A percentile compares a stretch with the other conserved stretches of the same genome.
Conservation (phyloP, 2,113 vertebrate genomes). For the Oenanthe melanoleuca region DNA sequence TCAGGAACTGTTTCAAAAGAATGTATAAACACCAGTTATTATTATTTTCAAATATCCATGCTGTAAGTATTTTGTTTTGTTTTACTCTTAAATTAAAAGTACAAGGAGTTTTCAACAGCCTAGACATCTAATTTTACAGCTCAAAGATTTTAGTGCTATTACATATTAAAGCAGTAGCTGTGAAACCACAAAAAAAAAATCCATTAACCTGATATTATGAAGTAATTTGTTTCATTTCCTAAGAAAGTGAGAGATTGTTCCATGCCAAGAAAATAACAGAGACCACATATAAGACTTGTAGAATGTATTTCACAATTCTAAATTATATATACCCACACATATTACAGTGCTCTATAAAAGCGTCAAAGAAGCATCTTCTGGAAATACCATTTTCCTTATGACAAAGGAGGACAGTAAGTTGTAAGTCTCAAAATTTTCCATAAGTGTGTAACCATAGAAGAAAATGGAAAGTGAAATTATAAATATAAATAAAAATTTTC, state of each 20-base stretch:
- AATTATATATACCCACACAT: not conserved
- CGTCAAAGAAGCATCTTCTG: not conserved
- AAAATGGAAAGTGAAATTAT: not conserved
- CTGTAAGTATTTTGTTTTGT: not conserved
- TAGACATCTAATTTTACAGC: conserved; percentile 47
- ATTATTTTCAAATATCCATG: not conserved
- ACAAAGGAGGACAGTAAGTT: not conserved
- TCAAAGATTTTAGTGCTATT: conserved; percentile 13
- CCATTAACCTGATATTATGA: conserved; percentile 12
- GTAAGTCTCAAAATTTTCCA: not conserved
- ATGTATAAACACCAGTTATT: not conserved
- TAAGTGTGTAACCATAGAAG: not conserved
- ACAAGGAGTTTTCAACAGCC: not conserved
- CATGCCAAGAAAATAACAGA: not conserved
- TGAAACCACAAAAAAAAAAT: not conserved
- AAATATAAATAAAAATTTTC: not conserved
- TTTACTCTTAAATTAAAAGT: conserved; percentile 6
- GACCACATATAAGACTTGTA: not conserved
- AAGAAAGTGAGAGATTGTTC: not conserved
- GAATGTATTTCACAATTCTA: not conserved
- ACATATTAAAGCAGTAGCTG: not conserved
- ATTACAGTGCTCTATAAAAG: not conserved
- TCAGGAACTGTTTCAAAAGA: not conserved
- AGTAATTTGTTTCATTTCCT: conserved; percentile 1
- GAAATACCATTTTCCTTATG: not conserved